phyloP scores from a whole-genome alignment of 2,113 vertebrate species.

The Taxidea taxus region DNA sequence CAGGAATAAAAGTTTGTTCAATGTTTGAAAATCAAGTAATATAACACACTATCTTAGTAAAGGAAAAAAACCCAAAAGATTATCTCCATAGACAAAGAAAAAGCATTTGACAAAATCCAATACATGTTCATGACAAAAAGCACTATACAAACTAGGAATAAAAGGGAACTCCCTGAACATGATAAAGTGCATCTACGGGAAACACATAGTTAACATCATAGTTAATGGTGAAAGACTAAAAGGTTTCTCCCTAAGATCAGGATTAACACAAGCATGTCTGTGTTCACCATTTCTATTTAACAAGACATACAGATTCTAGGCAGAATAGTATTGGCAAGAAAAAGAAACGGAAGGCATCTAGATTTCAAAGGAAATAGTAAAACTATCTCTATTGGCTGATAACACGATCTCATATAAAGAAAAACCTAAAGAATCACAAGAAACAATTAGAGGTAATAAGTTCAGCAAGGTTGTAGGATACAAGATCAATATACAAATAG shows the following conservation, averaged over 20 bases:
- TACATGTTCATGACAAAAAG: neutral
- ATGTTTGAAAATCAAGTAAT: neutral
- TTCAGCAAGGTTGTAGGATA: neutral
- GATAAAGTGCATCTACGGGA: neutral
- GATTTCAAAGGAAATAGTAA: neutral
- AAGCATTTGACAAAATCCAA: neutral
- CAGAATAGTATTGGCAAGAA: neutral
- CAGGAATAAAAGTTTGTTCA: neutral
- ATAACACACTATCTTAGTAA: neutral
- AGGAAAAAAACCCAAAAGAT: neutral
- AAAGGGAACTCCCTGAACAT: neutral
- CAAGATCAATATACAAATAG: neutral
- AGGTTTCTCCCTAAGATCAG: neutral
- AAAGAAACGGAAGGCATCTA: neutral
- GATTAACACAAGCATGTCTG: neutral
- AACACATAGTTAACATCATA: neutral
- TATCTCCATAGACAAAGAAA: neutral
- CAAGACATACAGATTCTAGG: neutral
- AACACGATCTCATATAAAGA: neutral
- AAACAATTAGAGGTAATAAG: neutral
- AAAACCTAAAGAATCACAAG: neutral
- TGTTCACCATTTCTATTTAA: neutral
- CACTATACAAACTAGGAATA: neutral
- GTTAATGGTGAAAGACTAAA: neutral
- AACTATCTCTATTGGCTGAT: neutral